Base-by-base conservation (phyloP, 2,797 vertebrate genomes). In the Garrulus glandarius region DNA sequence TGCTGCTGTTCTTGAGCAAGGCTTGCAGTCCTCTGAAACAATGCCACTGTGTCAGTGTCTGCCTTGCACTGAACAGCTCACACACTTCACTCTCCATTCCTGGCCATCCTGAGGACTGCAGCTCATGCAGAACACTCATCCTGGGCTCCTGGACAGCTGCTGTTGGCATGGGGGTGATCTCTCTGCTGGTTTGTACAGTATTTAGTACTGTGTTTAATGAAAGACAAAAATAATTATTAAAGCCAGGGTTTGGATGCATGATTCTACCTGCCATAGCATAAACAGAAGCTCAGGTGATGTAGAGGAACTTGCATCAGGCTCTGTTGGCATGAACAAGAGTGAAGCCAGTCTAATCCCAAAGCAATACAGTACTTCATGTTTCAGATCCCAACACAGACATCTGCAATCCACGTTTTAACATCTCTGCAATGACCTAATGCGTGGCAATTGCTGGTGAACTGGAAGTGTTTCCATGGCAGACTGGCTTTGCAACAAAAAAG, bases 381-480 rank as follows among this genome's bases (percentile, higher is more conserved):
- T 87, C 3, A 1, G 22, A 34, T 69, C 44, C 26, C 61, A 55
- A 4, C 0, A 5, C 23, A 7, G 52, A 11, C 50, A 44, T 36
- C 78, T 89, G 47, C 56, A 74, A 64, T 27, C 57, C 43, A n/a
- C 0, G 0, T 85, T 83, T 84, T 77, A 85, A 61, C 46, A 65
- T 68, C 34, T n/a, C 61, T 71, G 23, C 27, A 34, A 52, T 74
- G 89, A 64, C 68, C 65, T 71, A 75, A 59, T 1, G 36, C 41
- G 10, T 2, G 0, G 23, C 65, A 61, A 36, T 59, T 80, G 26
- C 69, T 82, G 63, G 24, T 84, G 59, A 26, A 32, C 77, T 84
- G 72, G 53, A 81, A 78, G 57, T 47, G 84, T 95, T 96, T 89
- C 89, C 84, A 86, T 85, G 69, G 84, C 63, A 96, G 71, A 50